phyloP scores from a whole-genome alignment of 2,113 vertebrate genomes.

The Xyliphius kryptos region DNA sequence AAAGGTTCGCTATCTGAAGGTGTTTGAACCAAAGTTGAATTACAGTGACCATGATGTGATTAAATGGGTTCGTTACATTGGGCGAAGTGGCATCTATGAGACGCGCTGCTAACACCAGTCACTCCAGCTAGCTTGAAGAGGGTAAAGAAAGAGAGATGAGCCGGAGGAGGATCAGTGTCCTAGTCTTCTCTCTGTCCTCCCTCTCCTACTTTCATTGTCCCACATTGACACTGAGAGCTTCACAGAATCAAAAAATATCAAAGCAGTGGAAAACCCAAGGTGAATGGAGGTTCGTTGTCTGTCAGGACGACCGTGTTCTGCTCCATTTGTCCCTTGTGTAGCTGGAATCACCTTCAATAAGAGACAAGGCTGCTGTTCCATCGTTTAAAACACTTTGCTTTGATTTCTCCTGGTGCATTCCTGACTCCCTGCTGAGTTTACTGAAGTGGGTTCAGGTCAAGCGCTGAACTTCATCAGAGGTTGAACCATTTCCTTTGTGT shows the following conservation, averaged over 20 bases:
- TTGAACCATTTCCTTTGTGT: slow-evolving; percentile 5
- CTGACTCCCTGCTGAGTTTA: slow-evolving; percentile 27
- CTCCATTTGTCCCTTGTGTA: neutral
- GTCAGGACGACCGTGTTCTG: neutral
- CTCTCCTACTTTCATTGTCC: slow-evolving; percentile 11
- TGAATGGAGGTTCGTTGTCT: slow-evolving; percentile 1
- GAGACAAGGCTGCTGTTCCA: slow-evolving; percentile 15
- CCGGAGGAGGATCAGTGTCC: neutral
- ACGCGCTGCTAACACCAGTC: slow-evolving; percentile 84
- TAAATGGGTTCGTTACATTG: slow-evolving; percentile 99
- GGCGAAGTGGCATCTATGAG: slow-evolving; percentile 97
- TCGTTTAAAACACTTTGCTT: slow-evolving; percentile 7
- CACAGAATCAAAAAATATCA: neutral
- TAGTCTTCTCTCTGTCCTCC: neutral
- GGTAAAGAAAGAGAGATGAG: slow-evolving; percentile 1
- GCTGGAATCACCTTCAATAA: neutral
- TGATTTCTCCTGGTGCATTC: slow-evolving; percentile 31
- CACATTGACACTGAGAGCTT: slow-evolving; percentile 15
- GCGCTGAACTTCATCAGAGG: too few relatives aligned
- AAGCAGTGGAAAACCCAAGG: slow-evolving; percentile 6
- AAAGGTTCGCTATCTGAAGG: slow-evolving; percentile 99
- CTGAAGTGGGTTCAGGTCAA: neutral
- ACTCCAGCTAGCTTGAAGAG: slow-evolving; percentile 25
- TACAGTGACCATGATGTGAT: slow-evolving; percentile 98
- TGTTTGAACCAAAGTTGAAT: slow-evolving; percentile 98